These are phyloP conservation scores for Mesitornis unicolor DNA, from an alignment of 2,113 vertebrate species.

Conservation along the genomic window DNA sequence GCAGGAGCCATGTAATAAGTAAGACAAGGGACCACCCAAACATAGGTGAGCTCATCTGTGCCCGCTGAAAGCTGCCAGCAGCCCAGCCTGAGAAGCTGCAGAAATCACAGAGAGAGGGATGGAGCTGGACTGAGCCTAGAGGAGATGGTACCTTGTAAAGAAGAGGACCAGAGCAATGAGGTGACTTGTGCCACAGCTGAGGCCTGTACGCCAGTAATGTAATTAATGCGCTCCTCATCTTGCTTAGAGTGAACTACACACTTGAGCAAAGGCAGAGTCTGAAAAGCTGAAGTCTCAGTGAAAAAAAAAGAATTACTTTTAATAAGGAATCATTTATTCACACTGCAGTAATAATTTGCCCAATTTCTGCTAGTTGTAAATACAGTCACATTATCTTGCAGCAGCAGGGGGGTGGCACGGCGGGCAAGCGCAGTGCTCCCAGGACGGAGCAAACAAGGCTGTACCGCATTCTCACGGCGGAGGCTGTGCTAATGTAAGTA, in stretches of 20 bases:
- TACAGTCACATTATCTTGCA: rapidly evolving
- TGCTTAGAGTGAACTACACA: too few species aligned
- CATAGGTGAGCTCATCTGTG: background rate
- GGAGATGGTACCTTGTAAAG: background rate
- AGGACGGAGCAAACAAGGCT: rapidly evolving
- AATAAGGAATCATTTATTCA: background rate
- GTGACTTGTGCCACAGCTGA: background rate
- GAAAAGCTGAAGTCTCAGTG: background rate
- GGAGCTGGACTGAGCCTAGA: background rate
- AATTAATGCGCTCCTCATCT: background rate
- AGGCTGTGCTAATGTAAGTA: background rate
- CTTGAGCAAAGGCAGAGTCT: background rate
- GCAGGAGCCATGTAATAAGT: background rate
- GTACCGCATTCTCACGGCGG: rapidly evolving
- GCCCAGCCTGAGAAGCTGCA: background rate
- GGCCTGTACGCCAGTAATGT: background rate
- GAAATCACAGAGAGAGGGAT: background rate
- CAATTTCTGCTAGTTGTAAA: background rate
- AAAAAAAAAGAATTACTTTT: background rate
- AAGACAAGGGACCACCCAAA: background rate
- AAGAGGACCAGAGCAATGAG: background rate
- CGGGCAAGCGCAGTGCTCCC: rapidly evolving
- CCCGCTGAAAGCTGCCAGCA: background rate
- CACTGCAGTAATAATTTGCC: background rate
- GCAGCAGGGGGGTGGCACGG: rapidly evolving